Base-by-base conservation (phyloP, 2,888 invertebrate genomes). In the Argynnis bischoffii region DNA sequence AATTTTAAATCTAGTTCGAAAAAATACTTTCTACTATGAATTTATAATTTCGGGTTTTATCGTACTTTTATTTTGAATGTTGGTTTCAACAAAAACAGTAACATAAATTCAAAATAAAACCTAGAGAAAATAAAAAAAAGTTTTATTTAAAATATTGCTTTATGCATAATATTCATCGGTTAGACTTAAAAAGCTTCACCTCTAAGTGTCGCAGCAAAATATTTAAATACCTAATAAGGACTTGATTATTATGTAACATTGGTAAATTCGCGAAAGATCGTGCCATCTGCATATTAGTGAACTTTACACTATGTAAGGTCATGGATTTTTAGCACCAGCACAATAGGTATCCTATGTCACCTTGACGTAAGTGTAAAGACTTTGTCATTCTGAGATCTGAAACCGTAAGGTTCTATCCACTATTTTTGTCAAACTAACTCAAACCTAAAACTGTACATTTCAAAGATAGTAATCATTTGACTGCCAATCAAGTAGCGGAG, bases 271-370 rank as follows among this genome's bases (percentile, higher is more conserved):
- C 76, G 8, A 11, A 67, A 78, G 77, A 80, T 86, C 85, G 82
- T 84, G 82, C 80, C 83, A 83, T 84, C 80, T 87, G 85, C 84
- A 86, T 82, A 76, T 86, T 79, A 83, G 81, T 90, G 91, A 91
- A 92, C 91, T 92, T 88, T 90, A 90, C 88, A 86, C 89, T 78
- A 76, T 76, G 78, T 91, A 89, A 92, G 92, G 92, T 92, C 90
- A 90, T 83, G 88, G 86, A 81, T 90, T 84, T 88, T 90, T 90
- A 91, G 88, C 88, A 84, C 88, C 85, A 85, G 87, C 83, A 90
- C 88, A 89, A 89, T 89, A 88, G 86, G 64, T 83, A 88, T 87
- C 86, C 84, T 85, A 80, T 90, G 89, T 92, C 92, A 90, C 91
- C 92, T 92, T 92, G 92, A 88, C 86, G 88, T 86, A 88, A 85